Evolutionary conservation across 2,113 vertebrate genomes (phyloP).

Genomic region (Cynocephalus volans): DNA sequence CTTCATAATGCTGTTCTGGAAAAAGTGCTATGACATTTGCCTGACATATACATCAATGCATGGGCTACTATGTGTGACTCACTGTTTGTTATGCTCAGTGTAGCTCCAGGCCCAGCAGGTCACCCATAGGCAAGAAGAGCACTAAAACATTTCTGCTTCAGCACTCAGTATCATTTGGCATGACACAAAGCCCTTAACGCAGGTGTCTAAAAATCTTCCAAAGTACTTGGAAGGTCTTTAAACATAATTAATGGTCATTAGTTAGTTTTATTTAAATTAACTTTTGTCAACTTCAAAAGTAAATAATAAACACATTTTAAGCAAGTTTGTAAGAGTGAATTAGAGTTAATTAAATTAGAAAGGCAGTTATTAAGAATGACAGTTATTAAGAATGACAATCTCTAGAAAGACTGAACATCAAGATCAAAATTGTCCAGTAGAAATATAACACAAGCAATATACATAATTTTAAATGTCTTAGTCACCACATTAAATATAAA

Average conservation of each 20-base stretch:
- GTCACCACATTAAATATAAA: constrained; percentile 21
- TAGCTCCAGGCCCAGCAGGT: background rate
- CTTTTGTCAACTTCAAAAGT: constrained; percentile 48
- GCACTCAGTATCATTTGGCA: background rate
- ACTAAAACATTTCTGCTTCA: constrained; percentile 51
- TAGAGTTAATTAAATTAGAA: constrained; percentile 59
- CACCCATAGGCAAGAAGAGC: background rate
- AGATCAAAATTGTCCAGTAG: background rate
- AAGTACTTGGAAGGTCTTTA: constrained; percentile 45
- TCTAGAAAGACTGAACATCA: constrained; percentile 20
- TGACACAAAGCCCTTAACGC: constrained; percentile 19
- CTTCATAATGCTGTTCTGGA: background rate
- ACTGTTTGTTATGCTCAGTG: background rate
- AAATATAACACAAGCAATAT: background rate
- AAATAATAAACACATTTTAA: constrained; percentile 52
- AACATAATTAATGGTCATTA: constrained; percentile 35
- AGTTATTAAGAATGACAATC: constrained; percentile 53
- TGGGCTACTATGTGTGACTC: background rate
- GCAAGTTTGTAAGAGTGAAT: background rate
- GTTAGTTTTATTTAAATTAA: constrained; percentile 65
- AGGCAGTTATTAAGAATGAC: constrained; percentile 26
- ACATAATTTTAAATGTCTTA: background rate
- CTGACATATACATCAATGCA: background rate
- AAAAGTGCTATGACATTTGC: constrained; percentile 16
- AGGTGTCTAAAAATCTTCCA: constrained; percentile 37